Percentiles rank a stretch among this genome's conserved stretches.
These are phyloP conservation scores for Hyaena hyaena DNA, from an alignment of 2,113 vertebrate species.

Conservation along the genomic window DNA sequence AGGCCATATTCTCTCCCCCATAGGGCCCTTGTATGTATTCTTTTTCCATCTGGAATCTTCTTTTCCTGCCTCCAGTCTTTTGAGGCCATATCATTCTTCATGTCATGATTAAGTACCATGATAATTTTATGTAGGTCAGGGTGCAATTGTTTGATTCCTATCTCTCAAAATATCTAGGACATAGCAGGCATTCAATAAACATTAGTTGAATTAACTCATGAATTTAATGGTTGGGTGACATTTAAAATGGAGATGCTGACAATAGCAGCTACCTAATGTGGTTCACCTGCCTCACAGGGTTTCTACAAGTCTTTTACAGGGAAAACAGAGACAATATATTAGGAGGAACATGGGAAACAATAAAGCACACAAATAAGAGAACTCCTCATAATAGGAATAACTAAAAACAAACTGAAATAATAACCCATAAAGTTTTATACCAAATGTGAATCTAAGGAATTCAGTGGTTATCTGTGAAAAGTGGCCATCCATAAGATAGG, in stretches of 20 bases:
- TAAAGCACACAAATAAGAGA: background rate
- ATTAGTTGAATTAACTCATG: background rate
- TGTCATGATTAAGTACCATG: background rate
- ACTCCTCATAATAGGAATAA: background rate
- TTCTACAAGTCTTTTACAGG: background rate
- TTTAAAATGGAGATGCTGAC: background rate
- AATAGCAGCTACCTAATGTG: background rate
- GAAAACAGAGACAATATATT: background rate
- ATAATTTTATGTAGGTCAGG: background rate
- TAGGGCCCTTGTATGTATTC: fast-evolving
- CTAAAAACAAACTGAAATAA: background rate
- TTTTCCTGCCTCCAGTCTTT: background rate
- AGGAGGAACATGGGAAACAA: background rate
- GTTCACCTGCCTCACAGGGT: background rate
- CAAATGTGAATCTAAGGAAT: background rate
- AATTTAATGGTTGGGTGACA: background rate
- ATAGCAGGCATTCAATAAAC: background rate
- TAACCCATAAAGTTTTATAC: background rate
- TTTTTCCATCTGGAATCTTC: background rate
- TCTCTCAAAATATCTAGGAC: background rate
- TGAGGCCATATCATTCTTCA: background rate
- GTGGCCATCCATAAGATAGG: background rate
- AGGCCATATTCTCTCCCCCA: background rate
- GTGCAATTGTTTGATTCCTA: background rate
- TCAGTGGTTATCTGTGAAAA: background rate